Percentiles rank a stretch among this genome's conserved stretches.
These are phyloP conservation scores for Hipposideros armiger DNA, from an alignment of 2,113 vertebrate species.

Conservation along the genomic window DNA sequence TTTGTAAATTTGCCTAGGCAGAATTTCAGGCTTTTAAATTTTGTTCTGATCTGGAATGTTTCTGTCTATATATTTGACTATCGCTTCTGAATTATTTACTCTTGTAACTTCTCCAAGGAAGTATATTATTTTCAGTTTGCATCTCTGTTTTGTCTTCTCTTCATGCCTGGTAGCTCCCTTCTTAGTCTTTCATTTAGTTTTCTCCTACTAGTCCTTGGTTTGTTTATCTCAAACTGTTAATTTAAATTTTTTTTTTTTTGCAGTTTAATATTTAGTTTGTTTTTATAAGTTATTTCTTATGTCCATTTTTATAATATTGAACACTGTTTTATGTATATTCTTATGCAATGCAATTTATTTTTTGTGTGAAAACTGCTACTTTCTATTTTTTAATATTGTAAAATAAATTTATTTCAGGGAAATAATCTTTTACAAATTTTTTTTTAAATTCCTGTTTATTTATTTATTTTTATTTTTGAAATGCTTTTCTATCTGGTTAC, in stretches of 20 bases:
- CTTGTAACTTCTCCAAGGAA: neutral
- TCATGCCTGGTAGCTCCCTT: neutral
- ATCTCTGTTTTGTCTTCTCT: neutral
- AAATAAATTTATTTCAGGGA: constrained; percentile 19
- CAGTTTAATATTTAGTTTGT: neutral
- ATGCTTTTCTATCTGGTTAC: constrained; percentile 23
- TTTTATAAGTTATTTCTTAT: neutral
- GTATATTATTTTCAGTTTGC: neutral
- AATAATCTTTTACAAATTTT: neutral
- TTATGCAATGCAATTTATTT: neutral
- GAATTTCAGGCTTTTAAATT: neutral
- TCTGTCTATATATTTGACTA: neutral
- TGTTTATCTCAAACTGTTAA: constrained; percentile 1
- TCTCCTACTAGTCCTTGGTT: neutral
- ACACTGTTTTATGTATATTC: neutral
- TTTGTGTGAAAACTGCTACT: neutral
- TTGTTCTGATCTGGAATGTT: constrained; percentile 34
- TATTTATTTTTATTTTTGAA: constrained; percentile 8
- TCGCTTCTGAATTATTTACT: constrained; percentile 9
- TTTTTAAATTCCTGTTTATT: neutral
- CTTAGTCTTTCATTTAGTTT: constrained; percentile 17
- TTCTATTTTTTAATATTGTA: neutral
- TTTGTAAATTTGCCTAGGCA: neutral
- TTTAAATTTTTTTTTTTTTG: neutral
- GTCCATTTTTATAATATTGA: constrained; percentile 7